These are phyloP conservation scores for Ichneumon xanthorius DNA, from an alignment of 2,888 invertebrate species.

Conservation along the genomic window DNA sequence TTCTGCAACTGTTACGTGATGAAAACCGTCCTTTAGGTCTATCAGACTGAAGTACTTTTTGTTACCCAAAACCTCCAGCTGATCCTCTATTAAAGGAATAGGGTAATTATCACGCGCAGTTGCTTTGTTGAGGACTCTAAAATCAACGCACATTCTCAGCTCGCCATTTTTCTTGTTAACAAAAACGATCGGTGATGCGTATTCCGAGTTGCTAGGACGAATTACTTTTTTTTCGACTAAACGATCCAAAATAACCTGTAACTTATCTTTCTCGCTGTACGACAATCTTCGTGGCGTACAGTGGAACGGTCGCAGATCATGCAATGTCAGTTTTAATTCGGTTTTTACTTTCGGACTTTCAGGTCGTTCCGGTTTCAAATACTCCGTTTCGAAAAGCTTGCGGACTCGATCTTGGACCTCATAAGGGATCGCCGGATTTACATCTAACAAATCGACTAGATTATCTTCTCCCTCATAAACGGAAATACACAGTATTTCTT, in stretches of 20 bases:
- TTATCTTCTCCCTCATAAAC: too few relatives aligned
- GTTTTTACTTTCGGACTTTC: conserved; percentile 43
- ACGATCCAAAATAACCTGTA: conserved; percentile 62
- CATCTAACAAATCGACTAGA: too few relatives aligned
- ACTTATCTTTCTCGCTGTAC: conserved; percentile 56
- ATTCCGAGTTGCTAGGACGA: conserved; percentile 59
- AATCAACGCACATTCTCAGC: conserved; percentile 55
- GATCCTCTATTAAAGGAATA: background rate
- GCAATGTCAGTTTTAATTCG: conserved; percentile 56
- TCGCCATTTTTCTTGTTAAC: conserved; percentile 51
- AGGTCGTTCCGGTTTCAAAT: conserved; percentile 46
- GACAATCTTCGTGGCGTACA: conserved; percentile 60
- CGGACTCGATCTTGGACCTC: conserved; percentile 29
- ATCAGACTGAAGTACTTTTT: conserved; percentile 54
- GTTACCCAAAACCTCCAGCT: conserved; percentile 28
- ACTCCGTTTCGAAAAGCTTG: conserved; percentile 39
- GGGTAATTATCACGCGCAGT: too few relatives aligned
- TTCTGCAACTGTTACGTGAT: conserved; percentile 49
- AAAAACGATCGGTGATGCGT: conserved; percentile 62
- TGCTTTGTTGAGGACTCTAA: conserved; percentile 19
- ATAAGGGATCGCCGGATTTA: too few relatives aligned
- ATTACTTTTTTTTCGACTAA: conserved; percentile 56
- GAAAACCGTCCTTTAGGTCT: conserved; percentile 49
- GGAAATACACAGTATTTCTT: too few relatives aligned
- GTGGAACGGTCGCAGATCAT: conserved; percentile 57